Base-by-base conservation (phyloP, 1,140 invertebrate genomes). In the Glomeris maerens region DNA sequence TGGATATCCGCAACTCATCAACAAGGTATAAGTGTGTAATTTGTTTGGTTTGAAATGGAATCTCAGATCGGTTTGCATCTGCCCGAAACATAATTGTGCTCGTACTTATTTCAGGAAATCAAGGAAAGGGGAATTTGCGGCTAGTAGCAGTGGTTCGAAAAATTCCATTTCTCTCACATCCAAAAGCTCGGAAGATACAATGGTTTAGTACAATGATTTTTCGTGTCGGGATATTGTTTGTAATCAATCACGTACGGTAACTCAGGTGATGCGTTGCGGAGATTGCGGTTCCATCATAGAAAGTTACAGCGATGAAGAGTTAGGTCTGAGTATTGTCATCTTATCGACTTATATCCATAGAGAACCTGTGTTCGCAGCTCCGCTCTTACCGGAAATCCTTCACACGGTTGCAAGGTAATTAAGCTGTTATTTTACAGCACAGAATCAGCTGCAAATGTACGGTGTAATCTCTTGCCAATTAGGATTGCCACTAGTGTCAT, bases 241-340 rank as follows among this genome's bases (percentile, higher is more conserved):
- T 52, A 58, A 21, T 25, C 21, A 4, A 14, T 47, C 2, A 53
- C 52, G 27, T 55, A 55, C 10, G 28, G 47, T 23, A 17, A 49
- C 13, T 59, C 52, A 52, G 52, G 59, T 44, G n/a, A n/a, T n/a
- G n/a, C 55, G 81, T 51, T 81, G 83, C 61, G 76, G 80, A 2
- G 83, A 90, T 63, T 90, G 86, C 65, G 85, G 87, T 38, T 75
- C 76, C 47, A 63, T 81, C 1, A 77, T 84, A 56, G 93, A 99
- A 71, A 82, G 91, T 61, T 98, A 97, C 65, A 90, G 84, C 56
- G 93, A 98, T 66, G 93, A 98, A 65, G 94, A 97, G 64, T 73
- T 98, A 29, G 91, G 90, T 1, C 72, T 97, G 23, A 89, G 91
- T 62, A 87, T 98, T 53, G 86, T 96, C 25, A 83, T 86, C 49